Evolutionary conservation across 1,140 invertebrate genomes (phyloP).

Genomic region (Drosophila teissieri): DNA sequence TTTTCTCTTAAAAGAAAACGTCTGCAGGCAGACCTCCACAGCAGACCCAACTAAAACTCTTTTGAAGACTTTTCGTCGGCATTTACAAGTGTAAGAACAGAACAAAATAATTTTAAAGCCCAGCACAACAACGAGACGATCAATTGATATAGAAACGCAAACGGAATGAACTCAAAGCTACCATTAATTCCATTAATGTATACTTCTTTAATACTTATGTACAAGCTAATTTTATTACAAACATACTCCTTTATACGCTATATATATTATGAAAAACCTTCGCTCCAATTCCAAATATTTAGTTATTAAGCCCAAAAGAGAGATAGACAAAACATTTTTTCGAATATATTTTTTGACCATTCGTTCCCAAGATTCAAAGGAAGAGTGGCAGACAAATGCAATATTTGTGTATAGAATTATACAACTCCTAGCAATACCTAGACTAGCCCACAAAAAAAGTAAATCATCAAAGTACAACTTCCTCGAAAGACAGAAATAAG

Average conservation of each 20-base stretch:
- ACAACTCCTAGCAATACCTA: slow-evolving; percentile 40
- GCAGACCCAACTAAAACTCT: slow-evolving; percentile 59
- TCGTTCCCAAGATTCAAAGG: slow-evolving; percentile 18
- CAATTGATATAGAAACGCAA: slow-evolving; percentile 16
- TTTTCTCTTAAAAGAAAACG: slow-evolving; percentile 63
- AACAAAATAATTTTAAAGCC: slow-evolving; percentile 45
- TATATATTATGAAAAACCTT: slow-evolving; percentile 59
- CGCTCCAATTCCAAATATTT: slow-evolving; percentile 81
- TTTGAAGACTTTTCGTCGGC: slow-evolving; percentile 60
- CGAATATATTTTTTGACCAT: slow-evolving; percentile 44
- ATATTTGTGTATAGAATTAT: slow-evolving; percentile 39
- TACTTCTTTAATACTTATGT: slow-evolving; percentile 40
- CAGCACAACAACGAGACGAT: slow-evolving; percentile 32
- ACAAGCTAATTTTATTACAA: slow-evolving; percentile 52
- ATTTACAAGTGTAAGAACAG: slow-evolving; percentile 43
- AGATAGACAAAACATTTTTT: slow-evolving; percentile 31
- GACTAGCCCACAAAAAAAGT: slow-evolving; percentile 35
- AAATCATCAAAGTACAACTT: slow-evolving; percentile 65
- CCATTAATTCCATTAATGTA: slow-evolving; percentile 63
- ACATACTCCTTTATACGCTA: slow-evolving; percentile 31
- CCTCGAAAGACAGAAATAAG: slow-evolving; percentile 55
- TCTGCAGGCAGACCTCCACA: slow-evolving; percentile 75
- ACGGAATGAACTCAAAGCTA: slow-evolving; percentile 26
- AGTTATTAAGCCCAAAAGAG: slow-evolving; percentile 61
- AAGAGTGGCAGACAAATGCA: slow-evolving; percentile 55